Evolutionary conservation across 2,113 vertebrate genomes (phyloP).

Genomic region (Lagopus leucura): DNA sequence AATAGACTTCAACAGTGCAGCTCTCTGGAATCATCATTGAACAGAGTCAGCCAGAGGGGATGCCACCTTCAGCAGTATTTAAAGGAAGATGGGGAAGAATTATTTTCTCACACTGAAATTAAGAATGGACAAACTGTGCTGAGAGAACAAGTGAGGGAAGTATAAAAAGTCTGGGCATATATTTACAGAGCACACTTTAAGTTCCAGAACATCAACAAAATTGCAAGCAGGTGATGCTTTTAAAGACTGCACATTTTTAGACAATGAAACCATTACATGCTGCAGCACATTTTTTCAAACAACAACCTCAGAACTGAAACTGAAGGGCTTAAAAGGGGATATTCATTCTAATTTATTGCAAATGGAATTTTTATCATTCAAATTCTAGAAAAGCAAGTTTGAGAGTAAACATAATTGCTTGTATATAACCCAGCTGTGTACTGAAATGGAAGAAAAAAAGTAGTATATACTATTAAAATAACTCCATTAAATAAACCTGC

Average conservation of each 20-base stretch:
- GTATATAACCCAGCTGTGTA: neutral
- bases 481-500: constrained; percentile 12
- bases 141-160: constrained; percentile 55
- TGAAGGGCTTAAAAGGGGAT: constrained; percentile 8
- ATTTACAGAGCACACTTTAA: constrained; percentile 66
- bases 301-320: neutral
- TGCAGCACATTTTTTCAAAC: neutral
- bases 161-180: constrained; percentile 36
- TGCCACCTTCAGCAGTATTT: neutral
- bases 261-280: neutral
- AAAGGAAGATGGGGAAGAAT: neutral
- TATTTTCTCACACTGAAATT: neutral
- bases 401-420: neutral
- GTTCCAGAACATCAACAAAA: constrained; percentile 31
- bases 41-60: neutral
- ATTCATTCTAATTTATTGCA: neutral
- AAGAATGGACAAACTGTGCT: constrained; percentile 32
- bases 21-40: neutral
- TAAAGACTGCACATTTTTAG: neutral
- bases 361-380: neutral
- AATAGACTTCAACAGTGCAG: neutral
- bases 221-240: neutral
- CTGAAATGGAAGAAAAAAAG: neutral
- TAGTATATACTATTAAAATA: neutral
- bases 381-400: constrained; percentile 17